Base-by-base conservation (phyloP, 2,797 vertebrate genomes). In the Brachymystax lenok region DNA sequence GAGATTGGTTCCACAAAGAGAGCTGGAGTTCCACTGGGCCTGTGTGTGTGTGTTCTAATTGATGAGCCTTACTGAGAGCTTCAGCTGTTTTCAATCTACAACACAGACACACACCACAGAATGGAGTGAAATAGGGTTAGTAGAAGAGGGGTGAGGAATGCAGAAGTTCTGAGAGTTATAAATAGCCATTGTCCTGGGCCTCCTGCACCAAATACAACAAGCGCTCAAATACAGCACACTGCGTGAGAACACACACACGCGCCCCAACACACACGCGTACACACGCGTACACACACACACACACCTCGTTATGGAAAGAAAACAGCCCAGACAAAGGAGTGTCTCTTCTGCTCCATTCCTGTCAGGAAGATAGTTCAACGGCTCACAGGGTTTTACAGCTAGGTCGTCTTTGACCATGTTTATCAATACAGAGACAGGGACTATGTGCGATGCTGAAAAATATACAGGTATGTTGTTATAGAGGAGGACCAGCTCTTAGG, bases 41-140 rank as follows among this genome's bases (percentile, higher is more conserved):
- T 72, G 54, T 71, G 63, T 74, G 68, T 82, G 76, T 74, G 72
- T 78, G 70, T 83, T 2, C 40, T 52, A 59, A 13, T 61, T 59
- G 71, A 73, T 33, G 19, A 72, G 51, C 50, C 70, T 71, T 28
- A 74, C 51, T 82, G 85, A 81, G 82, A 77, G 77, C 56, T 83
- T 87, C 87, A 89, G 89, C 85, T 92, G 90, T 85, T 91, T 89
- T 84, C 86, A 87, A 90, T 92, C 83, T 83, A 70, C 61, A 35
- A 66, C 61, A 24, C 40, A 46, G 40, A 66, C 21, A 66, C 12
- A n/a, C 33, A 52, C 19, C 27, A 12, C 61, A 75, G 10, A 82
- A 66, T 28, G 28, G 69, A 74, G 70, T 68, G 78, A 75, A 86
- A 81, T 19, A 78, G 83, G 83, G 85, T 82, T 84, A 86, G 77